Evolutionary conservation across 2,797 vertebrate species (phyloP), one percentile per base, ranked within the genome.

Genomic region (Mus spretus): DNA sequence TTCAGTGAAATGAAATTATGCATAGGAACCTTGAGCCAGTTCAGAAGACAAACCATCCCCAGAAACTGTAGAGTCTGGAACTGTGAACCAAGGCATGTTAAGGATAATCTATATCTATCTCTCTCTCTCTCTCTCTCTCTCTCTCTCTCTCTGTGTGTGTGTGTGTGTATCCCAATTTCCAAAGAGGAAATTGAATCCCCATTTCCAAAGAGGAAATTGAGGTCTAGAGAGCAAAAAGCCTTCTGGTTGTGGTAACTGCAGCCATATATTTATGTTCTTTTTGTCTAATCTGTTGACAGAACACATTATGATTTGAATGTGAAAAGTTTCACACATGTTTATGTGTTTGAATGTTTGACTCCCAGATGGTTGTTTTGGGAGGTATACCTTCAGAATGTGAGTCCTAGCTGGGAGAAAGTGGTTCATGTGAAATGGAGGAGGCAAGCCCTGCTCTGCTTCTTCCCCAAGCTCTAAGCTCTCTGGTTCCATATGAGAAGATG

Each of bases 1-100:
- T 96, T 92, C 37, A 83, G 24, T 78, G 57, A 79, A 28, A 88
- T 63, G 44, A 95, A 96, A 96, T 96, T 79, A 94, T 80, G 50
- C 93, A 72, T 50, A 96, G 63, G 91, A 83, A 37, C 44, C 22
- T 67, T 74, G 67, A 91, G 37, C 78, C 83, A 31, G 92, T 88
- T 85, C 3, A 61, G 37, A 89, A 53, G 24, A 82, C 0, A 12
- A 40, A 44, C 4, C 17, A 53, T 53, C 40, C 26, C 12, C 55
- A 90, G 28, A 78, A 67, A 34, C 7, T 90, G 15, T 92, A 65
- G 53, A 85, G 10, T 72, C 70, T 72, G 65, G 37, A 59, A 77
- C 57, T 44, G 44, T 61, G 75, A 91, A 93, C 65, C 83, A 78
- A 90, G 12, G 2, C 8, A 70, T 79, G 47, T 26, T 78, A 93